Conservation (phyloP, 2,888 invertebrate genomes). For the Dynastes tityus region DNA sequence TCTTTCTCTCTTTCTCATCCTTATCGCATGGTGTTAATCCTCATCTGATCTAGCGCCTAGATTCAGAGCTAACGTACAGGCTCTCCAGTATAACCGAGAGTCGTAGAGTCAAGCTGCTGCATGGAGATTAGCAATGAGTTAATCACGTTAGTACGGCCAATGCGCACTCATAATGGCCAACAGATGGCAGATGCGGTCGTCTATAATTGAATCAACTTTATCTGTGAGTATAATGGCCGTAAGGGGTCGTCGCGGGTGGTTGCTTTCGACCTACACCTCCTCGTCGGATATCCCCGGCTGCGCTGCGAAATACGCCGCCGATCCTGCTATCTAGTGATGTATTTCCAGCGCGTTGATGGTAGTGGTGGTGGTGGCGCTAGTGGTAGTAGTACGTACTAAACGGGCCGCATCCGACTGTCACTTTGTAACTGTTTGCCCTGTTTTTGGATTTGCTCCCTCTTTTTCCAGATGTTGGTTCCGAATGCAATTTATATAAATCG, state of each 20-base stretch:
- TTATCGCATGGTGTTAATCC: slow-evolving; percentile 51
- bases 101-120: slow-evolving; percentile 60
- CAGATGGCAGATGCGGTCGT: slow-evolving; percentile 71
- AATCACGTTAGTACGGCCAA: slow-evolving; percentile 69
- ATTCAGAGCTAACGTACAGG: too few relatives aligned
- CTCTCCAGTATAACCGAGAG: slow-evolving; percentile 36
- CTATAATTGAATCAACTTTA: slow-evolving; percentile 72
- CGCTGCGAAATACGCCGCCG: slow-evolving; percentile 2
- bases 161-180: slow-evolving; percentile 70
- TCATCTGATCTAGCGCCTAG: slow-evolving; percentile 53
- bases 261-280: slow-evolving; percentile 55
- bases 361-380: not conserved
- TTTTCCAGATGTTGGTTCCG: slow-evolving; percentile 57
- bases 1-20: slow-evolving; percentile 2
- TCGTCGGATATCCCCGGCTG: not conserved
- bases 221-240: slow-evolving; percentile 70
- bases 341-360: too few relatives aligned
- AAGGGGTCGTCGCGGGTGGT: slow-evolving; percentile 68
- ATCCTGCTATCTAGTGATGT: not conserved
- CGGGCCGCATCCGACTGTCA: slow-evolving; percentile 62
- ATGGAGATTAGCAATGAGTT: slow-evolving; percentile 69
- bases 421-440: slow-evolving; percentile 54
- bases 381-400: slow-evolving; percentile 54
- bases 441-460: slow-evolving; percentile 57
- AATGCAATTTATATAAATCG: slow-evolving; percentile 53